Evolutionary conservation across 1,140 invertebrate genomes (phyloP).

Genomic region (Hycleus phaleratus): DNA sequence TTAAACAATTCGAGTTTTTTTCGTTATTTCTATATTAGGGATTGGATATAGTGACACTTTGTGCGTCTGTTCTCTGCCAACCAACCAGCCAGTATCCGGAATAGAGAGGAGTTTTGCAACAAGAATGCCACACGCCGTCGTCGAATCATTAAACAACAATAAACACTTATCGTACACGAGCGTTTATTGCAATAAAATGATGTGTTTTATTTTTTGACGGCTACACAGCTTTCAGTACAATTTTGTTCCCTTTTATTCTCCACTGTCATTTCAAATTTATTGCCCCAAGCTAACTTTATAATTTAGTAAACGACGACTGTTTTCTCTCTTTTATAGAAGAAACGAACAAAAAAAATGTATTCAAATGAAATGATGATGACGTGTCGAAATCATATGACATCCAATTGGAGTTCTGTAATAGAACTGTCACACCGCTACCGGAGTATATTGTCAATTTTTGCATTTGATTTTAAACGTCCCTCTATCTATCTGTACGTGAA

Average conservation of each 20-base stretch:
- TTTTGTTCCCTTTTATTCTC: no score
- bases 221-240: no score
- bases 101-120: constrained; percentile 24
- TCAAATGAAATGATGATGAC: constrained; percentile 7
- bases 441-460: constrained; percentile 7
- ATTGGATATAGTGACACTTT: constrained; percentile 12
- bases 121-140: constrained; percentile 21
- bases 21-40: no score
- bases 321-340: no score
- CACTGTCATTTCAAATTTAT: no score
- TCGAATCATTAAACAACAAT: constrained; percentile 31
- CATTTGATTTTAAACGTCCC: no score
- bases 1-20: no score
- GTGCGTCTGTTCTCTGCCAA: constrained; percentile 24
- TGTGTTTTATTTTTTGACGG: no score
- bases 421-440: constrained; percentile 10
- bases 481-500: no score
- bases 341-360: no score
- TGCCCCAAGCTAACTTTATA: no score
- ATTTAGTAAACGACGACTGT: no score
- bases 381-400: constrained; percentile 11
- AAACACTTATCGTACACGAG: constrained; percentile 33
- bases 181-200: constrained; percentile 20
- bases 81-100: constrained; percentile 19
- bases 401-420: constrained; percentile 9